Evolutionary conservation across 2,888 invertebrate genomes (phyloP), one percentile per base, ranked within the genome.

Genomic region (Electrophaes corylata): DNA sequence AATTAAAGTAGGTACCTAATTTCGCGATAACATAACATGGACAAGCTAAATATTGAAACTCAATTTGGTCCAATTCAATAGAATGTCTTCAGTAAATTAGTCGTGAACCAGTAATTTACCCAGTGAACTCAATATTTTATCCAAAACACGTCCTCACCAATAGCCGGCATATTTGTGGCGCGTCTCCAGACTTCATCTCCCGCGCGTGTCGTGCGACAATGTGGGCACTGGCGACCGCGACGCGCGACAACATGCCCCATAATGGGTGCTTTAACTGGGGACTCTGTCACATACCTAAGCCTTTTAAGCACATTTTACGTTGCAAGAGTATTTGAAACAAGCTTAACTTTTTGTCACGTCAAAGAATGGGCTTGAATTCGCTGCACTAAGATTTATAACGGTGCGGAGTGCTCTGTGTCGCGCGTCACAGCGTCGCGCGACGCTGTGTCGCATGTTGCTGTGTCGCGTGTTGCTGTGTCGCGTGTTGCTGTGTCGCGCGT

Each of bases 111-210:
- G 18, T 12, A 35, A 49, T 48, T 31, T 37, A 20, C 43, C 51
- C 43, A 50, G 26, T 53, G 33, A 49, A 41, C 52, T 43, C 23
- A 23, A 58, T 53, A 53, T 46, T 31, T 46, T n/a, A 37, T 18
- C 41, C 11, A 37, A n/a, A 19, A 47, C 44, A 29, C 52, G 49
- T 45, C 20, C 43, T 5, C 33, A 14, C 16, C 29, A 43, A 43
- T 29, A 40, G 33, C 51, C 19, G 29, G 1, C 18, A 19, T 31
- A 23, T 45, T 16, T 40, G 49, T 60, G 63, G 60, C 57, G 39
- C 46, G 12, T 14, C n/a, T 45, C 60, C 63, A 63, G 20, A 33
- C 4, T 16, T 29, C 37, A n/a, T 2, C 10, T 16, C 10, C 10
- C 10, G 16, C 14, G 12, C 14, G 12, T 6, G 35, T 35, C 12